phyloP scores from a whole-genome alignment of 2,888 invertebrate genomes.

The Callimorpha dominula region DNA sequence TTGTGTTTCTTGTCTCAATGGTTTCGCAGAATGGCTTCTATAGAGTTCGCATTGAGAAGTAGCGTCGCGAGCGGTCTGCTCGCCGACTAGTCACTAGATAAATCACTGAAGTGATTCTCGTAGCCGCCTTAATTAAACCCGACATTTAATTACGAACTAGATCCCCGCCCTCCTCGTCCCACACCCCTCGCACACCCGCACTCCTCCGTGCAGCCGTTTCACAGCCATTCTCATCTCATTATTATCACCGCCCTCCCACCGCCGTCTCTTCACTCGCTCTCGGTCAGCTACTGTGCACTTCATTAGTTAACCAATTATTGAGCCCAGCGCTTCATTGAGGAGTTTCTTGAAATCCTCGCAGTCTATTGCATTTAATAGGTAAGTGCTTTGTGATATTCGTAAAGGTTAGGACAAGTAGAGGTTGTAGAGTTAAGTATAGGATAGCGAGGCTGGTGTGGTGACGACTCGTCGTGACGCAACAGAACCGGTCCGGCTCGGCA shows the following conservation, averaged over 20 bases:
- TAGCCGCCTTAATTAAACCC: conserved; percentile 67
- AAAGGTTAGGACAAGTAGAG: not conserved
- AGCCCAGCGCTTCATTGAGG: conserved; percentile 20
- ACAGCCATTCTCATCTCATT: conserved; percentile 35
- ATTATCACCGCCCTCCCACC: too few relatives aligned
- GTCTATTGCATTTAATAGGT: conserved; percentile 1
- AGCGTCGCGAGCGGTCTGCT: conserved; percentile 6
- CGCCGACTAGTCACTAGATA: conserved; percentile 56
- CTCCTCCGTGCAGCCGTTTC: conserved; percentile 22
- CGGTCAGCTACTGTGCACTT: conserved; percentile 45
- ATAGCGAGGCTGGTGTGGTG: conserved; percentile 27
- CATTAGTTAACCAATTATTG: conserved; percentile 46
- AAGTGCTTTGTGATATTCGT: not conserved
- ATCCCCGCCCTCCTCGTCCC: conserved; percentile 8
- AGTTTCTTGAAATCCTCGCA: conserved; percentile 7
- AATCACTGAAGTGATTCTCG: conserved; percentile 55
- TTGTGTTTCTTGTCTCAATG: conserved; percentile 42
- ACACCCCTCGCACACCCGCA: conserved; percentile 10
- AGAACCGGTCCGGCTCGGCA: conserved; percentile 50
- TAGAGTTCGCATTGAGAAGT: conserved; percentile 14
- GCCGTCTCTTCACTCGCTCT: conserved; percentile 28
- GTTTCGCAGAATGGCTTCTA: conserved; percentile 51
- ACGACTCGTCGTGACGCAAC: conserved; percentile 30
- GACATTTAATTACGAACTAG: conserved; percentile 69
- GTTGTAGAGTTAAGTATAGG: not conserved